Conservation (phyloP, 2,113 vertebrate genomes). For the Eidolon helvum region DNA sequence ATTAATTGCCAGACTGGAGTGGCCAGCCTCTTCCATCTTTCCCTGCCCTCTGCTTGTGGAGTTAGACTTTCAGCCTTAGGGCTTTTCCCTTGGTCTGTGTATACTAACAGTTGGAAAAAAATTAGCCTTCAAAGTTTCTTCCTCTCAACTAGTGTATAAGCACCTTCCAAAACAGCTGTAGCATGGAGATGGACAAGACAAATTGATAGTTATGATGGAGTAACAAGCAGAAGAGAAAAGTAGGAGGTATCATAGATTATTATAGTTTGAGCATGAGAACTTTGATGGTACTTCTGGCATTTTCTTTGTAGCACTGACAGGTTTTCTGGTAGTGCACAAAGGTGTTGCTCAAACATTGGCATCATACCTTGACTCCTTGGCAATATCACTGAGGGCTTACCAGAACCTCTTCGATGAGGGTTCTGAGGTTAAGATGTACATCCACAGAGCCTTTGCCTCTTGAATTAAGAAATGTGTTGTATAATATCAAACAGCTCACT, state of each 20-base stretch:
- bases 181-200: neutral
- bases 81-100: neutral
- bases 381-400: neutral
- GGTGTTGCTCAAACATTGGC: neutral
- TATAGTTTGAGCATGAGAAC: neutral
- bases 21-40: neutral
- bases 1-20: neutral
- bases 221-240: neutral
- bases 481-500: neutral
- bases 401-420: neutral
- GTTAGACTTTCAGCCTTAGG: neutral
- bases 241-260: neutral
- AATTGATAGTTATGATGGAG: neutral
- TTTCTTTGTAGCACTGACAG: neutral
- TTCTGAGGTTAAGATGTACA: neutral
- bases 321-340: neutral
- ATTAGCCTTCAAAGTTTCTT: conserved; percentile 50
- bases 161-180: neutral
- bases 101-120: conserved; percentile 35
- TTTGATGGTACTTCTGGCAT: neutral
- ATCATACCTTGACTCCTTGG: neutral
- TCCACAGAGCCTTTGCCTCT: neutral
- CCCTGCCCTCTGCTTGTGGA: neutral
- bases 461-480: neutral
- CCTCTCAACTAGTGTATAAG: neutral